Percentiles rank a stretch among this genome's conserved stretches.
phyloP scores from a whole-genome alignment of 2,888 invertebrate genomes.

The Dascillus cervinus region DNA sequence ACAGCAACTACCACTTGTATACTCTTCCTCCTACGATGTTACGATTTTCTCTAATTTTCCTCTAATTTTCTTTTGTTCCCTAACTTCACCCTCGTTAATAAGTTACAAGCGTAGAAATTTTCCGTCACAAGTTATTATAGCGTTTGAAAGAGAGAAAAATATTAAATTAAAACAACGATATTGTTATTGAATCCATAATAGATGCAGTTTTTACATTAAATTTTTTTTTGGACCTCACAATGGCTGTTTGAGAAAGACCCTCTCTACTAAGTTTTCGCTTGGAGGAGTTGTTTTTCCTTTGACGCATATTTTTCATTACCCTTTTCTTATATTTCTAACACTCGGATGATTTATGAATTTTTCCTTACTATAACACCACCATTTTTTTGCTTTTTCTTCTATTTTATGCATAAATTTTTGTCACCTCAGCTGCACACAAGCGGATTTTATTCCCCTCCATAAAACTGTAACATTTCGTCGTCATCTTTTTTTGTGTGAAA shows the following conservation, averaged over 20 bases:
- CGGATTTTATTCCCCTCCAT: slow-evolving; percentile 15
- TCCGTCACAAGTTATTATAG: too few species aligned
- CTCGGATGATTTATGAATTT: slow-evolving; percentile 14
- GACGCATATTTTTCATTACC: slow-evolving; percentile 13
- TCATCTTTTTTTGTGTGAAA: too few species aligned
- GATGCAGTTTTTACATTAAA: slow-evolving; percentile 6
- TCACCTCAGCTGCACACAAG: slow-evolving; percentile 15
- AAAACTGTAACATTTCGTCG: too few species aligned
- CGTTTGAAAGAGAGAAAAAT: too few species aligned
- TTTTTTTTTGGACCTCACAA: neutral
- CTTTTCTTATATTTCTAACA: slow-evolving; percentile 11
- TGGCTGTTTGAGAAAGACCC: neutral
- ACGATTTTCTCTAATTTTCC: slow-evolving; percentile 6
- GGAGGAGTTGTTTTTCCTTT: slow-evolving; percentile 12
- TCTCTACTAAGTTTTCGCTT: slow-evolving; percentile 6
- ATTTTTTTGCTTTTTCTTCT: slow-evolving; percentile 9
- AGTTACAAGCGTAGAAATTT: neutral
- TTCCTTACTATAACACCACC: too few species aligned
- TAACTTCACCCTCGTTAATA: neutral
- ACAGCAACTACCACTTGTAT: slow-evolving; percentile 5
- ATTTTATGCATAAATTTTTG: slow-evolving; percentile 17
- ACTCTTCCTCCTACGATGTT: slow-evolving; percentile 4
- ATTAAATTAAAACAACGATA: too few species aligned
- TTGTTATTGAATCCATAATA: too few species aligned
- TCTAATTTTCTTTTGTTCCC: slow-evolving; percentile 1